Evolutionary conservation across 2,797 vertebrate species (phyloP), one percentile per base, ranked within the genome.

Genomic region (Benthosema pterotum): DNA sequence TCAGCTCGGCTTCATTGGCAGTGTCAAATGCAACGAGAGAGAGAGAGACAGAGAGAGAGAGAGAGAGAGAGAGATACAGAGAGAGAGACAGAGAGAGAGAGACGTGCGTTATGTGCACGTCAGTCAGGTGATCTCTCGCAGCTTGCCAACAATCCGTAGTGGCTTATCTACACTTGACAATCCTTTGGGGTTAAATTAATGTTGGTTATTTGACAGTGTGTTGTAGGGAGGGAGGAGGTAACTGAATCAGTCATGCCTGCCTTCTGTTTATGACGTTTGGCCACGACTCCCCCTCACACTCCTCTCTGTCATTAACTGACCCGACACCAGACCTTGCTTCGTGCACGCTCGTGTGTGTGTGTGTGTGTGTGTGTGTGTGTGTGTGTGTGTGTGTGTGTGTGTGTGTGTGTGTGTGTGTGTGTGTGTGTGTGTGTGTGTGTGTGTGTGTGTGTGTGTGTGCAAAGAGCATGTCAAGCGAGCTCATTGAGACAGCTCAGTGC

Each of bases 1-100:
- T 86, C 80, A 84, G 70, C 68, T 54, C 17, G 2, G 64, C 67
- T 52, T 45, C 67, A 78, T 46, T 64, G 75, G 78, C 71, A 19
- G 60, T 78, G 67, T 73, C 67, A 65, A 52, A 70, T 59, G 58
- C 80, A 74, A 78, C 77, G 52, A 74, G 67, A 68, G 66, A 49
- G 13, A 43, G 14, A 22, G 7, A 22, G 22, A 14, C n/a, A 68
- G 66, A 49, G 13, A 43, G 14, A 22, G 7, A 22, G 22, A 14
- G 52, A 74, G 67, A 68, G 66, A 49, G 13, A 43, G 14, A 22
- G 7, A 22, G 22, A 14, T n/a, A n/a, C n/a, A n/a, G n/a, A n/a
- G n/a, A n/a, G n/a, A n/a, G n/a, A n/a, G n/a, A n/a, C n/a, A 74
- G 67, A 68, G 66, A 49, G 13, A 43, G 14, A 22, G 7, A 22